Conservation (phyloP, 2,797 vertebrate genomes). For the Gallinago stenura region DNA sequence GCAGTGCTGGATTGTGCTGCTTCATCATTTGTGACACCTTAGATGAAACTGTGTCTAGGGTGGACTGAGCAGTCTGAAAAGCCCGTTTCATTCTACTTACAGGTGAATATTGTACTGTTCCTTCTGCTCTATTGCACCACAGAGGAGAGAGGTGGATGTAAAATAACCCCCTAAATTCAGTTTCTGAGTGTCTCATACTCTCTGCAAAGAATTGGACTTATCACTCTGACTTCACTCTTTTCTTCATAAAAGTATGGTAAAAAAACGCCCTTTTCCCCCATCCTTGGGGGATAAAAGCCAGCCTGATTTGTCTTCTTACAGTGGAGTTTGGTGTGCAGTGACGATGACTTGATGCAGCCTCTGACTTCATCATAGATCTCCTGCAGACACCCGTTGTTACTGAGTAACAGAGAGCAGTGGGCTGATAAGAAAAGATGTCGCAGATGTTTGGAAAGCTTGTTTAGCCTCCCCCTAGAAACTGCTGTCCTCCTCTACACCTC, state of each 20-base stretch:
- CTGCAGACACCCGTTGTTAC: rapidly evolving
- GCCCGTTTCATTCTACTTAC: not conserved
- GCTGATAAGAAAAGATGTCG: not conserved
- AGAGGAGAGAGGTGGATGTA: not conserved
- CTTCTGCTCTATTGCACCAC: not conserved
- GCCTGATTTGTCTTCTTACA: not conserved
- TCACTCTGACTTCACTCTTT: not conserved
- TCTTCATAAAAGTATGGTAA: not conserved
- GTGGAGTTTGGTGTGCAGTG: not conserved
- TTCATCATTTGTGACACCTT: not conserved
- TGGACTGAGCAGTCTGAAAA: not conserved
- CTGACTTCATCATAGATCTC: not conserved
- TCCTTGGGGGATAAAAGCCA: not conserved
- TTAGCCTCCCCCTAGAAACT: not conserved
- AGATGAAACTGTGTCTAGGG: not conserved
- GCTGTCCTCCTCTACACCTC: not conserved
- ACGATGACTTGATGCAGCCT: not conserved
- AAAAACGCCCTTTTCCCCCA: not conserved
- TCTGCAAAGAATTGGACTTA: not conserved
- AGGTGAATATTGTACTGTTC: not conserved
- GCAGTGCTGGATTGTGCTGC: not conserved
- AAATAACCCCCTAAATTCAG: not conserved
- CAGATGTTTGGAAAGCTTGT: not conserved
- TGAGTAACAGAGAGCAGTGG: not conserved
- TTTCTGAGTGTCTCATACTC: not conserved